A percentile compares a stretch with the other conserved stretches of the same genome.
Evolutionary conservation across 2,113 vertebrate species (phyloP).

Genomic region (Peromyscus californicus): DNA sequence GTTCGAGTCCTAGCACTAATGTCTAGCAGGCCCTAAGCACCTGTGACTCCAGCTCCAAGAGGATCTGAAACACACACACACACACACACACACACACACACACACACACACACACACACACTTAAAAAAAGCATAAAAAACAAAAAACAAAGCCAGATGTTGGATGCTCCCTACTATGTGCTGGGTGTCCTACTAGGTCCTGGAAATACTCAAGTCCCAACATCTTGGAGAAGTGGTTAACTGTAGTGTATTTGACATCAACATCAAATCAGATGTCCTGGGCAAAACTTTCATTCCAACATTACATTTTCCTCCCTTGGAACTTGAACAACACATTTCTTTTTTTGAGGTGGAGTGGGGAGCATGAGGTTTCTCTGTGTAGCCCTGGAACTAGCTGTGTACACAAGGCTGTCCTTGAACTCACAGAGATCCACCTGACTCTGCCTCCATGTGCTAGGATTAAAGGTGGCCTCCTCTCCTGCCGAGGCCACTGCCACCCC

Average conservation of each 20-base stretch:
- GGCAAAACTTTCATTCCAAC: neutral
- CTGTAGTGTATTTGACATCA: neutral
- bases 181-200: neutral
- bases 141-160: too few species aligned
- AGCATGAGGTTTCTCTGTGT: too few species aligned
- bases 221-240: neutral
- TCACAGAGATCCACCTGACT: too few species aligned
- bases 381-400: too few species aligned
- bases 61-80: neutral
- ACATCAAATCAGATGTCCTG: neutral
- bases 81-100: neutral
- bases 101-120: neutral
- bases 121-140: neutral
- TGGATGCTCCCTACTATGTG: neutral
- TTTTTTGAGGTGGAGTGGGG: too few species aligned
- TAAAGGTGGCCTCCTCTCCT: too few species aligned
- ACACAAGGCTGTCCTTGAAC: too few species aligned
- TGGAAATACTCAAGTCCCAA: neutral
- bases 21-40: neutral
- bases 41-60: neutral
- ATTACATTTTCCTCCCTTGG: neutral
- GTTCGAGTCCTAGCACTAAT: neutral
- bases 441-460: too few species aligned
- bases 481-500: too few species aligned
- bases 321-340: neutral